A percentile compares a stretch with the other conserved stretches of the same genome.
Conservation (phyloP, 2,797 vertebrate genomes). For the Tympanoctomys barrerae region DNA sequence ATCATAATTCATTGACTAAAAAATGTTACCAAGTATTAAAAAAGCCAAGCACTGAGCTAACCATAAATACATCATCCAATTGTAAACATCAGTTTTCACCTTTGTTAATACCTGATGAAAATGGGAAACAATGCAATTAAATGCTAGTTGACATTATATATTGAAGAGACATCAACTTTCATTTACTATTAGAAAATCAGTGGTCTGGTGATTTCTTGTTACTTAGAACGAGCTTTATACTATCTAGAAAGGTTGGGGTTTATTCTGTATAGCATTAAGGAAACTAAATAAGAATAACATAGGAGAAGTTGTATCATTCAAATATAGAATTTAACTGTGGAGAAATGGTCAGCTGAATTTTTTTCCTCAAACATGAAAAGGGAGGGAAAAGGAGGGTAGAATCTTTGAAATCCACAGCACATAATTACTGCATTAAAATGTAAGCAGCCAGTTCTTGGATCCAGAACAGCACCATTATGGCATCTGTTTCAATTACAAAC, state of each 20-base stretch:
- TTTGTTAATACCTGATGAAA: constrained; percentile 62
- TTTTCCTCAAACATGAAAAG: constrained; percentile 28
- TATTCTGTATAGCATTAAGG: constrained; percentile 12
- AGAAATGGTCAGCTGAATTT: background rate
- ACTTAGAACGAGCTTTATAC: constrained; percentile 21
- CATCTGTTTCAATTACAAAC: constrained; percentile 67
- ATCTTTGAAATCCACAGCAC: constrained; percentile 61
- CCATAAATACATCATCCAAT: background rate
- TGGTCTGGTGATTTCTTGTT: constrained; percentile 36
- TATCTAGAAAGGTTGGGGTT: constrained; percentile 3
- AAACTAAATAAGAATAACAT: constrained; percentile 58
- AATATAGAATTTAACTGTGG: constrained; percentile 47
- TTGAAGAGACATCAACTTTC: constrained; percentile 47
- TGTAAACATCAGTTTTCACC: constrained; percentile 4
- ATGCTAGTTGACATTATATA: constrained; percentile 42
- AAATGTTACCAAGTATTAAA: constrained; percentile 52
- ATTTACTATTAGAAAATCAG: constrained; percentile 61
- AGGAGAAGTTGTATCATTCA: constrained; percentile 22
- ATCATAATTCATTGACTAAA: constrained; percentile 54
- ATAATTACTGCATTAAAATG: constrained; percentile 60
- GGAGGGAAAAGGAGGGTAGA: background rate
- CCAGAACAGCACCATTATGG: constrained; percentile 58
- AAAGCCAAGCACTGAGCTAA: constrained; percentile 31
- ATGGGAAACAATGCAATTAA: background rate
- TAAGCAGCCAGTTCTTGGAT: constrained; percentile 45